Percentiles rank a stretch among this genome's conserved stretches.
Conservation (phyloP, 2,888 invertebrate species). For the Drosophila nr. perissopoda region DNA sequence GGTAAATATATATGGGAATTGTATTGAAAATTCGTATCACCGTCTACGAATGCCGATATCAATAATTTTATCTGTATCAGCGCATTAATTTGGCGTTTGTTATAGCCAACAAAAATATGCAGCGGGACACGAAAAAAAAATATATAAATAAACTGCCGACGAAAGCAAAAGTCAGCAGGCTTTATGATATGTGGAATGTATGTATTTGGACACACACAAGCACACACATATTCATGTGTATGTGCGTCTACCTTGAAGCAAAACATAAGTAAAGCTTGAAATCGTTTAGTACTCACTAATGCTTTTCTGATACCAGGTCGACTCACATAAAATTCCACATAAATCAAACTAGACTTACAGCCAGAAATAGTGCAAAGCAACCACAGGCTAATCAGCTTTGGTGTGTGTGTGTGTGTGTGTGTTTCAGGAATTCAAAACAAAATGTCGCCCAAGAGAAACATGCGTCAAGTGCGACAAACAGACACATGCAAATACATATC, state of each 20-base stretch:
- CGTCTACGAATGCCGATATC: conserved; percentile 32
- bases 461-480: conserved; percentile 14
- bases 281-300: conserved; percentile 50
- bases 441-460: not conserved
- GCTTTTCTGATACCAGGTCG: conserved; percentile 28
- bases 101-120: conserved; percentile 23
- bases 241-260: not conserved
- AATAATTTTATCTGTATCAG: conserved; percentile 27
- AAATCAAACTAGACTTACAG: conserved; percentile 20
- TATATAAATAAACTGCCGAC: conserved; percentile 16
- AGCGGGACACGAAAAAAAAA: not conserved
- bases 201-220: not conserved
- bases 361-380: conserved; percentile 10
- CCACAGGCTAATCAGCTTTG: conserved; percentile 5
- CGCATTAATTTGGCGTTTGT: conserved; percentile 14
- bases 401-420: conserved; percentile 1
- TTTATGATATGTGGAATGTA: conserved; percentile 3
- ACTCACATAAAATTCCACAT: conserved; percentile 15
- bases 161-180: conserved; percentile 24
- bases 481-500: not conserved
- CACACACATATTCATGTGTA: not conserved
- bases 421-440: not conserved
- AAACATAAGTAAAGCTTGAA: conserved; percentile 3
- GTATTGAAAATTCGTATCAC: conserved; percentile 10
- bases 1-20: conserved; percentile 5